Percentiles rank a stretch among this genome's conserved stretches.
Evolutionary conservation across 1,140 invertebrate genomes (phyloP).

Genomic region (Brachystomella parvula): DNA sequence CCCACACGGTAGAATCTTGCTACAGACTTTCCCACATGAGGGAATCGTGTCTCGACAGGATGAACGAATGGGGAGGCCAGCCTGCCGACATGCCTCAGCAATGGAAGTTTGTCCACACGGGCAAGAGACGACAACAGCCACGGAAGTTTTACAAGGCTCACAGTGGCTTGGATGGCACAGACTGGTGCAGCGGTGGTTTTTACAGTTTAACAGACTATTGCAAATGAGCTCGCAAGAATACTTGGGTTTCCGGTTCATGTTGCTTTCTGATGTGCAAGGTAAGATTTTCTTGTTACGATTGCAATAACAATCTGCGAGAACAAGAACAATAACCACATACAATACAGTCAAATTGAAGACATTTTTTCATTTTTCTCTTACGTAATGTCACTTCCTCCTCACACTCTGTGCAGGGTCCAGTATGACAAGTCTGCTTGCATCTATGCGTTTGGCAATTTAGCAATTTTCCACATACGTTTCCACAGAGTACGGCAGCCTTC

Average conservation of each 20-base stretch:
- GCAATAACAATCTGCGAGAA: constrained; percentile 55
- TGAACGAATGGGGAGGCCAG: constrained; percentile 41
- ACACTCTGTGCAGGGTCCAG: constrained; percentile 48
- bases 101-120: constrained; percentile 69
- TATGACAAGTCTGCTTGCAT: constrained; percentile 52
- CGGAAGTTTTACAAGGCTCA: constrained; percentile 53
- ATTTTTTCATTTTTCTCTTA: too few relatives aligned
- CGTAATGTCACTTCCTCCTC: constrained; percentile 23
- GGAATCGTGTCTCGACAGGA: constrained; percentile 79
- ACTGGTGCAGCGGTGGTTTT: constrained; percentile 64
- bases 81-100: constrained; percentile 39
- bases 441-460: constrained; percentile 60
- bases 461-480: constrained; percentile 57
- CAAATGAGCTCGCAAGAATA: constrained; percentile 61
- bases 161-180: constrained; percentile 64
- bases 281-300: constrained; percentile 48
- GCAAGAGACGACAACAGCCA: constrained; percentile 62
- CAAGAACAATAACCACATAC: constrained; percentile 26
- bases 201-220: constrained; percentile 59
- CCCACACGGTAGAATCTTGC: constrained; percentile 71
- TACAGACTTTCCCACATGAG: constrained; percentile 70
- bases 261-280: constrained; percentile 45
- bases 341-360: too few relatives aligned
- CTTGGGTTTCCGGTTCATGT: constrained; percentile 40
- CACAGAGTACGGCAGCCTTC: constrained; percentile 61